Evolutionary conservation across 2,797 vertebrate species (phyloP).

Genomic region (Lacerta agilis): DNA sequence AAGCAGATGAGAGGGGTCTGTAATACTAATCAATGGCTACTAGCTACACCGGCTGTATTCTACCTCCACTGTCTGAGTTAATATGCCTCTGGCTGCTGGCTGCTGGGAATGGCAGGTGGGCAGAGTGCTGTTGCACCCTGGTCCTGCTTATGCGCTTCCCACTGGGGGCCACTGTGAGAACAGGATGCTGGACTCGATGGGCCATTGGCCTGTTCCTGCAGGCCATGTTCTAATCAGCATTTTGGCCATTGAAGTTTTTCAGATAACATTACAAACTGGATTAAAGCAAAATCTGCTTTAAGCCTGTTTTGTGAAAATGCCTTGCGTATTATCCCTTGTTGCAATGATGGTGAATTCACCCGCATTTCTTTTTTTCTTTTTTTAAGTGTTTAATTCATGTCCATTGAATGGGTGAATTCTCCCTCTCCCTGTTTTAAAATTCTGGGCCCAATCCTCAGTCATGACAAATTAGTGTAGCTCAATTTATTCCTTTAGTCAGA

Average conservation of each 20-base stretch:
- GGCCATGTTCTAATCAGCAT: neutral
- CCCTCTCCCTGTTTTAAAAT: neutral
- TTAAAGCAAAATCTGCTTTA: neutral
- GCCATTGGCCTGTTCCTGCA: too few relatives aligned
- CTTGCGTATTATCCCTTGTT: neutral
- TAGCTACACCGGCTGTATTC: too few relatives aligned
- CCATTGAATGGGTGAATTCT: neutral
- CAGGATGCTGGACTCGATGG: too few relatives aligned
- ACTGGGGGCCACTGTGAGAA: too few relatives aligned
- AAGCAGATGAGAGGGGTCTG: neutral
- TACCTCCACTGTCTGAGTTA: too few relatives aligned
- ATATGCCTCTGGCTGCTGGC: too few relatives aligned
- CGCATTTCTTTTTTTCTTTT: neutral
- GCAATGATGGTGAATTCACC: neutral
- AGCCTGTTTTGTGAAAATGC: neutral
- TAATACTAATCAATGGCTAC: neutral
- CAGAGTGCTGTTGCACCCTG: too few relatives aligned
- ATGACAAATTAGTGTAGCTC: neutral
- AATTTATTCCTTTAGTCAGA: neutral
- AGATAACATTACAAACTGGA: neutral
- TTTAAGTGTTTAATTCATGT: slow-evolving; percentile 12
- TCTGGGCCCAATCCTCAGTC: fast-evolving
- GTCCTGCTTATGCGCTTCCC: too few relatives aligned
- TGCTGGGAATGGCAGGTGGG: too few relatives aligned
- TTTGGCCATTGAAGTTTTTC: neutral